A percentile compares a stretch with the other conserved stretches of the same genome.
phyloP scores from a whole-genome alignment of 2,888 invertebrate species.

The Bellardia pandia region DNA sequence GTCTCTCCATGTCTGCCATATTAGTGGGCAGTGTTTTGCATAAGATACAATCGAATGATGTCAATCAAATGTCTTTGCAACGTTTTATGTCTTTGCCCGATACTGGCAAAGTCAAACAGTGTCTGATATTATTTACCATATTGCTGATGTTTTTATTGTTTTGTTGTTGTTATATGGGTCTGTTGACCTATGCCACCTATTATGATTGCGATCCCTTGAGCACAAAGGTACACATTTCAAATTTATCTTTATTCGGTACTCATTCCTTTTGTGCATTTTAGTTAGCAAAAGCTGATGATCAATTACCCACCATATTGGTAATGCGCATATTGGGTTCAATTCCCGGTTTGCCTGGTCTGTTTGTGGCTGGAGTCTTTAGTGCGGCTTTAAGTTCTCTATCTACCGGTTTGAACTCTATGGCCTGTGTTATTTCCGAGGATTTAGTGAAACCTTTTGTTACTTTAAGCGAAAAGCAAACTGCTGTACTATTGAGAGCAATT shows the following conservation, averaged over 20 bases:
- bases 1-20: conserved; percentile 91
- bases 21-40: conserved; percentile 90
- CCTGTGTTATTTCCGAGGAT: conserved; percentile 92
- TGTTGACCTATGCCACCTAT: conserved; percentile 90
- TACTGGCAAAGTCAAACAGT: conserved; percentile 88
- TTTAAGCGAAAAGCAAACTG: conserved; percentile 85
- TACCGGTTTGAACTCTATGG: conserved; percentile 92
- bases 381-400: conserved; percentile 94
- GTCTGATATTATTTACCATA: conserved; percentile 88
- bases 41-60: conserved; percentile 90
- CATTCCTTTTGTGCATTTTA: conserved; percentile 77
- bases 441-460: conserved; percentile 89
- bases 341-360: conserved; percentile 93
- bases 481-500: conserved; percentile 87
- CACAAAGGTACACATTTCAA: conserved; percentile 85
- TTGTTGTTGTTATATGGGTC: conserved; percentile 89
- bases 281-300: conserved; percentile 91
- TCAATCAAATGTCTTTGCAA: conserved; percentile 94
- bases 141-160: conserved; percentile 87
- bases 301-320: conserved; percentile 92
- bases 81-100: conserved; percentile 91
- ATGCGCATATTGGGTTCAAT: conserved; percentile 92
- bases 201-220: conserved; percentile 91
- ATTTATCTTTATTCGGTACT: background rate
- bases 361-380: conserved; percentile 95